phyloP scores from a whole-genome alignment of 2,888 invertebrate species.

The Baronia brevicornis region DNA sequence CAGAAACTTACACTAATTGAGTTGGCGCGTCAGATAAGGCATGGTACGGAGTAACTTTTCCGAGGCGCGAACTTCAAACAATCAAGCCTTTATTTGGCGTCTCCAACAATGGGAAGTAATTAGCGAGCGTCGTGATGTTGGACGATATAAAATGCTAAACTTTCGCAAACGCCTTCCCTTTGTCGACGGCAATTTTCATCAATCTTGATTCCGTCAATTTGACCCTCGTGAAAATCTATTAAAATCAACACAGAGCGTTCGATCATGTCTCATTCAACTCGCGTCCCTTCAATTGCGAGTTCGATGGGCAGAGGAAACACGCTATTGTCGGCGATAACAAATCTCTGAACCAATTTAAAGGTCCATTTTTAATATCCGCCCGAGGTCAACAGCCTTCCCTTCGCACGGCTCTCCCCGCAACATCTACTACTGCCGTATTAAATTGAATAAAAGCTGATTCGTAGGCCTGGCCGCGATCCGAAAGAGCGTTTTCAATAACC shows the following conservation, averaged over 20 bases:
- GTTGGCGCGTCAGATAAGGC: slow-evolving; percentile 33
- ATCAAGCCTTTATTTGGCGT: slow-evolving; percentile 58
- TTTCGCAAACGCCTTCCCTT: slow-evolving; percentile 31
- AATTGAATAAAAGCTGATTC: slow-evolving; percentile 63
- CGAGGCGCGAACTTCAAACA: slow-evolving; percentile 53
- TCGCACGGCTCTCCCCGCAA: slow-evolving; percentile 47
- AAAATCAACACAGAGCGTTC: slow-evolving; percentile 37
- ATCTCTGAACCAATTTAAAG: slow-evolving; percentile 58
- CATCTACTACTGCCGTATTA: slow-evolving; percentile 31
- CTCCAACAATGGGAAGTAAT: slow-evolving; percentile 60
- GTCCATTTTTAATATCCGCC: slow-evolving; percentile 66
- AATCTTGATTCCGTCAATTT: slow-evolving; percentile 31
- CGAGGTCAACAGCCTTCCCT: slow-evolving; percentile 58
- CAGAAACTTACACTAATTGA: slow-evolving; percentile 23
- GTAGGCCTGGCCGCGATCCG: slow-evolving; percentile 42
- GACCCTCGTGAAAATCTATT: slow-evolving; percentile 44
- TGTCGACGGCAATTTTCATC: slow-evolving; percentile 39
- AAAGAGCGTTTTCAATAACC: slow-evolving; percentile 67
- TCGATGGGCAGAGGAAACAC: slow-evolving; percentile 35
- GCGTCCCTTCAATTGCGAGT: slow-evolving; percentile 24
- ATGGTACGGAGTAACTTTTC: slow-evolving; percentile 36
- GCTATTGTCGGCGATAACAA: slow-evolving; percentile 53
- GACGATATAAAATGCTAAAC: slow-evolving; percentile 40
- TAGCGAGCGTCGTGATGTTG: slow-evolving; percentile 44
- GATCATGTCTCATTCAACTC: slow-evolving; percentile 35